phyloP scores from a whole-genome alignment of 2,888 invertebrate species.

The Drosophila affinis region DNA sequence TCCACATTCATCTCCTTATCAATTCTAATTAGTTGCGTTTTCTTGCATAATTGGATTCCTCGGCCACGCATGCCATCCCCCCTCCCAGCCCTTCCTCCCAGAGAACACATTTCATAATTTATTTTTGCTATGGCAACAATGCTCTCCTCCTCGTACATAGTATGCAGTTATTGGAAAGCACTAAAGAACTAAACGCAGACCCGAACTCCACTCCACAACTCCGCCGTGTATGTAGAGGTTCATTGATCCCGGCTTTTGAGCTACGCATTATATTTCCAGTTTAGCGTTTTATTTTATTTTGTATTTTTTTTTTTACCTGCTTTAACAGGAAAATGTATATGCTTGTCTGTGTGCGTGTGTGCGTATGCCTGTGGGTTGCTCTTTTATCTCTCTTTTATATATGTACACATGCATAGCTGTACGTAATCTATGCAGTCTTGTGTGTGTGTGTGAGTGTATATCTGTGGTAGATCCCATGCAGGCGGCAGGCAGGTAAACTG shows the following conservation, averaged over 20 bases:
- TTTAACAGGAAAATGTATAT: slow-evolving; percentile 69
- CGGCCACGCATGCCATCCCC: slow-evolving; percentile 5
- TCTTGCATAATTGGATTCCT: slow-evolving; percentile 71
- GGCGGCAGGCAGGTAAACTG: slow-evolving; percentile 40
- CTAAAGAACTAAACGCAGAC: slow-evolving; percentile 39
- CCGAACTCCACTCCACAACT: slow-evolving; percentile 32
- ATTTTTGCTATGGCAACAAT: slow-evolving; percentile 53
- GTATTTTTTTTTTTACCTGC: slow-evolving; percentile 73
- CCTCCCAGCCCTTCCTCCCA: not conserved
- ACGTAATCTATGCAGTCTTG: slow-evolving; percentile 27
- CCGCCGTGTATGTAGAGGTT: slow-evolving; percentile 50
- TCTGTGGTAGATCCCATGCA: slow-evolving; percentile 30
- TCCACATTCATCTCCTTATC: slow-evolving; percentile 43
- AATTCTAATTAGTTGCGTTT: slow-evolving; percentile 75
- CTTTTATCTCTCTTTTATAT: slow-evolving; percentile 56
- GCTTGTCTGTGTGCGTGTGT: slow-evolving; percentile 11
- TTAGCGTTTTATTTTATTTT: slow-evolving; percentile 73
- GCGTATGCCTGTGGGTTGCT: slow-evolving; percentile 37
- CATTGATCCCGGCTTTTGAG: slow-evolving; percentile 72
- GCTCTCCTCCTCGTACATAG: slow-evolving; percentile 9
- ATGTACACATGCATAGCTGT: slow-evolving; percentile 3
- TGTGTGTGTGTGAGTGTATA: too few species aligned
- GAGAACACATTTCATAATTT: slow-evolving; percentile 40
- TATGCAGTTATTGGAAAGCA: slow-evolving; percentile 50
- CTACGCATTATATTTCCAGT: slow-evolving; percentile 77